Conservation (phyloP, 2,888 invertebrate genomes). For the Pterobdella sp. region DNA sequence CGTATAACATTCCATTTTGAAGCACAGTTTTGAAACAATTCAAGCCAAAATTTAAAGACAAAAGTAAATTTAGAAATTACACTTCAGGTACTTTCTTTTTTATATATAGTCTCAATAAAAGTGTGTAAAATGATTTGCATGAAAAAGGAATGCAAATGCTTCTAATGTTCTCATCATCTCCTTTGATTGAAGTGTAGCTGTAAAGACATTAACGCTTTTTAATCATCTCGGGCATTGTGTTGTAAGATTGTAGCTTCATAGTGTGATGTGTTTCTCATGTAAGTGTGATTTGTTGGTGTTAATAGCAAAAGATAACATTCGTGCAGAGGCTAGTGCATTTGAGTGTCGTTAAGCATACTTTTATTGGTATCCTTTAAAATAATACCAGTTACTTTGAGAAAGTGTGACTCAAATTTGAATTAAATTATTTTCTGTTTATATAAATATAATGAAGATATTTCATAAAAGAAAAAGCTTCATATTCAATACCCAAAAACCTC, state of each 20-base stretch:
- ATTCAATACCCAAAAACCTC: too few species aligned
- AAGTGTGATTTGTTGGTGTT: constrained; percentile 10
- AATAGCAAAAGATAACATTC: neutral
- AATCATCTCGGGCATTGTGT: neutral
- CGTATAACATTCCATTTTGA: constrained; percentile 2
- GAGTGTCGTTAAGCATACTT: neutral
- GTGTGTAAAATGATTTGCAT: constrained; percentile 8
- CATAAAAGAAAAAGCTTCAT: too few species aligned
- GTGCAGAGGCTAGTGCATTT: neutral
- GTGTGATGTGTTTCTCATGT: neutral
- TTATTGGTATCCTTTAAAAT: neutral
- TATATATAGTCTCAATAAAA: neutral
- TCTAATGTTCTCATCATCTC: neutral
- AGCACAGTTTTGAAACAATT: neutral
- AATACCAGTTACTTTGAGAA: neutral
- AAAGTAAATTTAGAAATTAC: neutral
- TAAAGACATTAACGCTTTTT: neutral
- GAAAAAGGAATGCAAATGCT: neutral
- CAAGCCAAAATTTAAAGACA: neutral
- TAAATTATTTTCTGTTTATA: too few species aligned
- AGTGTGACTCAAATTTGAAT: too few species aligned
- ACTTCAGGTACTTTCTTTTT: neutral
- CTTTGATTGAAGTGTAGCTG: neutral
- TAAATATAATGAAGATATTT: too few species aligned
- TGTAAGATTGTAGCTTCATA: neutral